Evolutionary conservation across 2,888 invertebrate genomes (phyloP).

Genomic region (Rhamnusium bicolor): DNA sequence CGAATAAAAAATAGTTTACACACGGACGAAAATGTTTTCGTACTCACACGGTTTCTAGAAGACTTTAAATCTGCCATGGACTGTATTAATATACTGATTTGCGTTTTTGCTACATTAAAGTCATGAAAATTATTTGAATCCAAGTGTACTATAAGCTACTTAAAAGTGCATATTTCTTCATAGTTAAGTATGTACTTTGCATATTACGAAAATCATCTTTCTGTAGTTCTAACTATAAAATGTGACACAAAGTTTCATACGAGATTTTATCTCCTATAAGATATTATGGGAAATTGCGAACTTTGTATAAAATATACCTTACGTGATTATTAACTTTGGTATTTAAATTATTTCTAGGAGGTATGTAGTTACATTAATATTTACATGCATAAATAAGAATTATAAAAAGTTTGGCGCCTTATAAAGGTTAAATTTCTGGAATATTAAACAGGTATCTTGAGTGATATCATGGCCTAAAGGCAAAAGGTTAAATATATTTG

Average conservation of each 20-base stretch:
- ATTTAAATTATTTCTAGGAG: not conserved
- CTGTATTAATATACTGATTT: no score
- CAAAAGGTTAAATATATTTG: constrained; percentile 1
- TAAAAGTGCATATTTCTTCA: not conserved
- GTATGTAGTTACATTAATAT: constrained; percentile 6
- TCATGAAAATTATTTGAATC: no score
- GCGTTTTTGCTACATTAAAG: no score
- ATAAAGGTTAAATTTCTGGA: constrained; percentile 7
- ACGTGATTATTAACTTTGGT: not conserved
- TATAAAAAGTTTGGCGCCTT: constrained; percentile 17
- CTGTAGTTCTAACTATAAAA: not conserved
- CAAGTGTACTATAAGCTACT: no score
- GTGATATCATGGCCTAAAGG: not conserved
- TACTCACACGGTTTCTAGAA: no score
- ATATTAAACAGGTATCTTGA: not conserved
- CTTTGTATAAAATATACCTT: not conserved
- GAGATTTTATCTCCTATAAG: not conserved
- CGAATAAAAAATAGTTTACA: no score
- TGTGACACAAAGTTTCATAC: not conserved
- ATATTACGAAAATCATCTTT: not conserved
- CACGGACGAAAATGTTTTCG: no score
- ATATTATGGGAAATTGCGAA: not conserved
- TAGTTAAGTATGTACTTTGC: not conserved
- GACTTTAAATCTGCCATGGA: no score
- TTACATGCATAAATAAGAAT: not conserved